Evolutionary conservation across 2,888 invertebrate species (phyloP), one percentile per base, ranked within the genome.

Genomic region (Cyrtodaria siliqua): DNA sequence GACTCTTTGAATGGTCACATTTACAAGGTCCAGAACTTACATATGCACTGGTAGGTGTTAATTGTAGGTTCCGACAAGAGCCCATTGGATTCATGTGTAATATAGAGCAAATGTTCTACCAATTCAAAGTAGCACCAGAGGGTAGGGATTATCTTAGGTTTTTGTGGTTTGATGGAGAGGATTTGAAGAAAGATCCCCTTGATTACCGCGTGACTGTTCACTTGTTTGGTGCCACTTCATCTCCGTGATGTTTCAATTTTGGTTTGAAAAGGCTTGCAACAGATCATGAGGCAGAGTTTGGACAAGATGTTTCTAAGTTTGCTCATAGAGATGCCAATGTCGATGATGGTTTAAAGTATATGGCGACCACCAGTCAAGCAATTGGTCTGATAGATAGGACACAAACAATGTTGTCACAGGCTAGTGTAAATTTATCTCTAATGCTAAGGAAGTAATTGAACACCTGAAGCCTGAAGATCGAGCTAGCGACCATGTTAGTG

Each of bases 171-270:
- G 57, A 75, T 23, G 42, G 23, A 6, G 72, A 27, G 20, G 66
- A 67, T 49, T 29, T 27, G 14, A 26, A n/a, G 9, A 47, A 24
- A 26, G 33, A 40, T 14, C 40, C 42, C 1, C 16, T 18, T 12
- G 61, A 53, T 33, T 72, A 72, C 55, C 47, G 60, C 27, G 71
- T 79, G 79, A 57, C 27, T 27, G 67, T 68, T 4, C 69, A 78
- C 40, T 26, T 73, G 6, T 77, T 77, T 59, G 73, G 73, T 4
- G 73, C 73, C 16, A 50, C 52, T 3, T 68, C 64, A 2, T 77
- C 71, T 18, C 78, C 84, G 3, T 71, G 69, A 9, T 79, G 77
- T 42, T 75, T 78, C 0, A 79, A 78, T n/a, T n/a, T n/a, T n/a
- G n/a, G n/a, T n/a, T n/a, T n/a, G n/a, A n/a, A n/a, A n/a, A n/a